Evolutionary conservation across 2,113 vertebrate species (phyloP).

Genomic region (Nematolebias whitei): DNA sequence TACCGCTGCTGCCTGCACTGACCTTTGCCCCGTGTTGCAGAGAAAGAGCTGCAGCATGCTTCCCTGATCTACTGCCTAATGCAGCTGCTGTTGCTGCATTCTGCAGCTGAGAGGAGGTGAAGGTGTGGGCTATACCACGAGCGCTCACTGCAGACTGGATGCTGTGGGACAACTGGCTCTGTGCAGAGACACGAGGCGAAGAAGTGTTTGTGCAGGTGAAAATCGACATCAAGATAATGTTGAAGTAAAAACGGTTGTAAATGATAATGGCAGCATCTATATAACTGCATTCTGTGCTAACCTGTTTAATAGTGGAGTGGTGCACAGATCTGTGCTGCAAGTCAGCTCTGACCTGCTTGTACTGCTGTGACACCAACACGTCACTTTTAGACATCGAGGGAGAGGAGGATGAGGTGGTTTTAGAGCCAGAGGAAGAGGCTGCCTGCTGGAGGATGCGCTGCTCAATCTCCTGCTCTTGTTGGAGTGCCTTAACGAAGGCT

Average conservation of each 20-base stretch:
- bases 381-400: constrained; percentile 74
- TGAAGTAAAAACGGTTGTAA: background rate
- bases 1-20: constrained; percentile 78
- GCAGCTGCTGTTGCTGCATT: constrained; percentile 82
- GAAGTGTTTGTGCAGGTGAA: background rate
- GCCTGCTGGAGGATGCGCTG: constrained; percentile 93
- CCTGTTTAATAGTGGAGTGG: constrained; percentile 89
- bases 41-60: constrained; percentile 86
- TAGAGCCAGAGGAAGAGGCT: constrained; percentile 67
- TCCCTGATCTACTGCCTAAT: constrained; percentile 86
- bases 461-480: constrained; percentile 98
- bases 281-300: constrained; percentile 31
- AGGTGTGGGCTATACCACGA: constrained; percentile 85
- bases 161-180: constrained; percentile 86
- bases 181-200: constrained; percentile 43
- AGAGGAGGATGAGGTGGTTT: constrained; percentile 65
- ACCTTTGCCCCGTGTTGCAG: constrained; percentile 80
- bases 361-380: constrained; percentile 77
- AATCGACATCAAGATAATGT: background rate
- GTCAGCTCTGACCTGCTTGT: constrained; percentile 77
- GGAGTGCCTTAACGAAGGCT: constrained; percentile 96
- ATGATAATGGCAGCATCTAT: background rate
- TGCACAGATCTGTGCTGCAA: constrained; percentile 82
- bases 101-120: constrained; percentile 90
- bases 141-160: constrained; percentile 78